Conservation (phyloP, 2,113 vertebrate species). For the Clarias batrachus region DNA sequence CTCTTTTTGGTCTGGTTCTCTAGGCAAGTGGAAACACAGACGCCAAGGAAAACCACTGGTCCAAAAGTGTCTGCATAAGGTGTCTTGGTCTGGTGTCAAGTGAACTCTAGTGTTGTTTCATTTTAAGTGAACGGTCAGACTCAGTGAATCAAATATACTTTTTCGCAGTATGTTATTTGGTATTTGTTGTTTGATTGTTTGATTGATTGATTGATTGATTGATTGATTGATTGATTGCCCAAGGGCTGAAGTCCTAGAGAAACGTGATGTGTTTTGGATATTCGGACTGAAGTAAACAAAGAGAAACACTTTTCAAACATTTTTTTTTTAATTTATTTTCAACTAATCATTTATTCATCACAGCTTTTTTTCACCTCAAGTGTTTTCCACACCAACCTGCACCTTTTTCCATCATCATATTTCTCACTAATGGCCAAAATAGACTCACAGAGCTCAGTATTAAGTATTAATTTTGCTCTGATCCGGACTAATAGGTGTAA, state of each 20-base stretch:
- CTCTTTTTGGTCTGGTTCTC: not conserved
- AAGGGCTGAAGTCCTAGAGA: not conserved
- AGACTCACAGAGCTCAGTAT: not conserved
- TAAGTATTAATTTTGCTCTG: not conserved
- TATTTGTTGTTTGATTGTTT: too few relatives aligned
- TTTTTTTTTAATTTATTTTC: not conserved
- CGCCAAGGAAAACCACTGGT: not conserved
- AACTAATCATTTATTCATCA: not conserved
- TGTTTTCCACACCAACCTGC: not conserved
- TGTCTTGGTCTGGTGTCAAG: not conserved
- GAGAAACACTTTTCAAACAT: not conserved
- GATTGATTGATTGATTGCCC: not conserved
- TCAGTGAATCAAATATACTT: not conserved
- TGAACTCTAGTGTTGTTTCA: not conserved
- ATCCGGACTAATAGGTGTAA: conserved; percentile 5
- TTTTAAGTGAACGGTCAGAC: not conserved
- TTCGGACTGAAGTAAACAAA: not conserved
- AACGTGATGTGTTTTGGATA: not conserved
- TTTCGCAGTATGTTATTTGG: not conserved
- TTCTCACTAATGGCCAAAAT: not conserved
- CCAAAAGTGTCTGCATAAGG: not conserved
- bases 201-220: too few relatives aligned
- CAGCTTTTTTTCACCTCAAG: not conserved
- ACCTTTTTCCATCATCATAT: not conserved
- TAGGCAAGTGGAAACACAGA: not conserved